Evolutionary conservation across 37 sponge, comb jelly and placozoan species (phyloP).

Genomic region (Ianthella basta): DNA sequence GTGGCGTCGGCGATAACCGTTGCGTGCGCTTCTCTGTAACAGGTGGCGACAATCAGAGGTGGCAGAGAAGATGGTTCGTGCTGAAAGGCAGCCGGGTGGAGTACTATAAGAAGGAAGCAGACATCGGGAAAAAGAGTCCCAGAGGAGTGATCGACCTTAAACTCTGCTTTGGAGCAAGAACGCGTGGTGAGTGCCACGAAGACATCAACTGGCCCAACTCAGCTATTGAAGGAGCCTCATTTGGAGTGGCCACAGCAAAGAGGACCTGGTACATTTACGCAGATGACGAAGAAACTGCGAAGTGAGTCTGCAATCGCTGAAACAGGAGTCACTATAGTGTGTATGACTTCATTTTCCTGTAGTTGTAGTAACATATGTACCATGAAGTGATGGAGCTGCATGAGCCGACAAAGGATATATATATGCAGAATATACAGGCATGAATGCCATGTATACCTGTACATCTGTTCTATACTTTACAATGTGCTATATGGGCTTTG

Average conservation of each 20-base stretch:
- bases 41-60: slow-evolving; percentile 65
- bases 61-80: slow-evolving; percentile 71
- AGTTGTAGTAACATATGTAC: too few species aligned
- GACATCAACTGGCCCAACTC: slow-evolving; percentile 60
- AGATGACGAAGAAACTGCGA: slow-evolving; percentile 9
- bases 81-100: slow-evolving; percentile 34
- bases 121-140: slow-evolving; percentile 6
- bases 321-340: neutral
- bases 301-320: slow-evolving; percentile 38
- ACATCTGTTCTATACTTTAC: too few species aligned
- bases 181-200: slow-evolving; percentile 15
- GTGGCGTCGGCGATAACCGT: too few species aligned
- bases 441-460: too few species aligned
- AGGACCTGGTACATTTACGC: slow-evolving; percentile 78
- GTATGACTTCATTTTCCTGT: too few species aligned
- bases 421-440: too few species aligned
- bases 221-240: slow-evolving; percentile 38
- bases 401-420: too few species aligned
- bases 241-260: slow-evolving; percentile 52
- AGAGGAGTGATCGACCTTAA: slow-evolving; percentile 60
- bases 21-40: neutral
- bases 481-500: too few species aligned
- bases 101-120: slow-evolving; percentile 56
- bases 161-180: slow-evolving; percentile 47
- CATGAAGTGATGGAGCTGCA: too few species aligned